Conservation (phyloP, 2,797 vertebrate genomes). For the Argya squamiceps region DNA sequence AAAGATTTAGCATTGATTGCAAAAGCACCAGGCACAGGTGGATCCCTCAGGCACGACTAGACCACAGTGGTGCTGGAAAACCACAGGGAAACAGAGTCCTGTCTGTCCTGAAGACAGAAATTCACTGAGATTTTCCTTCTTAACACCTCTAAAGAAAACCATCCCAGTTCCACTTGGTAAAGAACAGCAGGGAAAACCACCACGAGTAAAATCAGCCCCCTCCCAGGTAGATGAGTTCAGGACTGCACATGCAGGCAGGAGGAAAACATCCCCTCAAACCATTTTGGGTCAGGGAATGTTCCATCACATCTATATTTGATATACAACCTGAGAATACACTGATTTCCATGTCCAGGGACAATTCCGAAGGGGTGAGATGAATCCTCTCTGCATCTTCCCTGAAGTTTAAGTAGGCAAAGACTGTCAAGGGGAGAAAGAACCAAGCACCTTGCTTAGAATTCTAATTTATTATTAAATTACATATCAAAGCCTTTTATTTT, state of each 20-base stretch:
- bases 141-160: not conserved
- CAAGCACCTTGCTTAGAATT: slow-evolving; percentile 65
- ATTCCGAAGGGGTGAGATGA: not conserved
- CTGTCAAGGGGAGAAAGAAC: not conserved
- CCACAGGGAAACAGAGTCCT: too few species aligned
- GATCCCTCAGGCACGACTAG: rapidly evolving
- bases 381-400: not conserved
- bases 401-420: not conserved
- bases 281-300: not conserved
- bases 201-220: not conserved
- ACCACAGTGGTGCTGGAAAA: rapidly evolving
- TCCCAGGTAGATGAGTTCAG: not conserved
- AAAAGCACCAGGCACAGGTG: rapidly evolving
- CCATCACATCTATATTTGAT: not conserved
- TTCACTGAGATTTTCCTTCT: not conserved
- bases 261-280: not conserved
- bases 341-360: rapidly evolving
- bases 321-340: not conserved
- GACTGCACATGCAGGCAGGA: not conserved
- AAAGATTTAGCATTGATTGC: not conserved
- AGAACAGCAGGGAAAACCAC: not conserved
- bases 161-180: not conserved
- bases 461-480: slow-evolving; percentile 87
- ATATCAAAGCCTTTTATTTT: slow-evolving; percentile 76
- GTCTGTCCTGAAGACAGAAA: not conserved